phyloP scores from a whole-genome alignment of 2,797 vertebrate species.

The Malurus splendens region DNA sequence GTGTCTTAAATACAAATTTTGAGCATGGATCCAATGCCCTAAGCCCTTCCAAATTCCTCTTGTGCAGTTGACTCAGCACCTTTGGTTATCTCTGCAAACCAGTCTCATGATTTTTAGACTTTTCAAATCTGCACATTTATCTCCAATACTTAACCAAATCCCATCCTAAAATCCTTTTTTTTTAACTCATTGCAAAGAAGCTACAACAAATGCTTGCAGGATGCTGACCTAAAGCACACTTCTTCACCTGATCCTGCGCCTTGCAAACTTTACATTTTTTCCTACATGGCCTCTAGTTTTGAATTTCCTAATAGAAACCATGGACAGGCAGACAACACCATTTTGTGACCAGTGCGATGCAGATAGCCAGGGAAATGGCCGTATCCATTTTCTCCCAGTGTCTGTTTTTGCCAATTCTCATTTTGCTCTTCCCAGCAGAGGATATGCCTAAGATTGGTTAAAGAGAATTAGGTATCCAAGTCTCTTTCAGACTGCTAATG shows the following conservation, averaged over 20 bases:
- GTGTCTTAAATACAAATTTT: background rate
- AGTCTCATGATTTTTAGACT: background rate
- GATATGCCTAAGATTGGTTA: background rate
- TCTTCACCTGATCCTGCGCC: background rate
- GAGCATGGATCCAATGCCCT: background rate
- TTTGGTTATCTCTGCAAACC: background rate
- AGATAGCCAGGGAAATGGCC: background rate
- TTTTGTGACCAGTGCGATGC: background rate
- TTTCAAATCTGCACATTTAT: background rate
- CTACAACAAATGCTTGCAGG: background rate
- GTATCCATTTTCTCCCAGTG: background rate
- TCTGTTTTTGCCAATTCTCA: background rate
- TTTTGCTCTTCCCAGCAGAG: background rate
- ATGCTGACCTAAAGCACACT: background rate
- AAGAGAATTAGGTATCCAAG: background rate
- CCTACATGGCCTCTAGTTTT: background rate
- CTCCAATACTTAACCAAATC: background rate
- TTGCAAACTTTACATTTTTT: background rate
- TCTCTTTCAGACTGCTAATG: background rate
- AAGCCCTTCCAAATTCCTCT: background rate
- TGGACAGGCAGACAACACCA: background rate
- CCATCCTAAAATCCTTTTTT: background rate
- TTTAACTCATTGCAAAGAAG: background rate
- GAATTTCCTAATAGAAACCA: background rate
- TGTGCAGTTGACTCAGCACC: fast-evolving